Percentiles rank a stretch among this genome's conserved stretches.
These are phyloP conservation scores for Onthophagus taurus DNA, from an alignment of 1,140 invertebrate genomes.

Conservation along the genomic window DNA sequence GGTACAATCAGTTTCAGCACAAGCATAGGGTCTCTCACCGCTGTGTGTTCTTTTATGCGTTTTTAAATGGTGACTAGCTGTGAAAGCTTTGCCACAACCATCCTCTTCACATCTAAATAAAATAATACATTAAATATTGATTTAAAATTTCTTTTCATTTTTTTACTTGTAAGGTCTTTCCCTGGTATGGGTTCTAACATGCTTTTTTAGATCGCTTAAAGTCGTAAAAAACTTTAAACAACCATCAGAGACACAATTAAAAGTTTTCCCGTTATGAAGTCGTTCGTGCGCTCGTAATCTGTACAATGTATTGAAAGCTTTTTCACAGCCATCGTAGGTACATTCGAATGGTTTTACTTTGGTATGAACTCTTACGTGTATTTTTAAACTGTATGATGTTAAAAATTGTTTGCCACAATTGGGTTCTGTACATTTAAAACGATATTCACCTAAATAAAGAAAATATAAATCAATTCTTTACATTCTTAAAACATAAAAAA, in stretches of 20 bases:
- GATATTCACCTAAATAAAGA: constrained; percentile 73
- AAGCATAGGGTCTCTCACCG: constrained; percentile 69
- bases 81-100: constrained; percentile 85
- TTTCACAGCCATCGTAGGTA: constrained; percentile 67
- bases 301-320: constrained; percentile 91
- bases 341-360: constrained; percentile 88
- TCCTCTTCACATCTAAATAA: constrained; percentile 61
- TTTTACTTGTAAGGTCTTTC: constrained; percentile 84
- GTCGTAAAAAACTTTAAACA: constrained; percentile 92
- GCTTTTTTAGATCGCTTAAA: constrained; percentile 87
- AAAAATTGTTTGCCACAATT: constrained; percentile 89
- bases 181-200: constrained; percentile 83
- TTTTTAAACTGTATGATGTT: constrained; percentile 90
- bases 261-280: constrained; percentile 90
- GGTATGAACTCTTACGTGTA: constrained; percentile 90
- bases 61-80: constrained; percentile 88
- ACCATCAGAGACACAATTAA: constrained; percentile 76
- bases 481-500: neutral
- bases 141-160: constrained; percentile 14
- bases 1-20: constrained; percentile 58
- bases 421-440: constrained; percentile 81
- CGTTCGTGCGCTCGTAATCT: constrained; percentile 85
- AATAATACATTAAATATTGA: too few relatives aligned
- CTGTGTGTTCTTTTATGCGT: constrained; percentile 67
- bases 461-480: constrained; percentile 4